A percentile compares a stretch with the other conserved stretches of the same genome.
These are phyloP conservation scores for Troglohyphantes excavatus DNA, from an alignment of 2,888 invertebrate species.

Conservation along the genomic window DNA sequence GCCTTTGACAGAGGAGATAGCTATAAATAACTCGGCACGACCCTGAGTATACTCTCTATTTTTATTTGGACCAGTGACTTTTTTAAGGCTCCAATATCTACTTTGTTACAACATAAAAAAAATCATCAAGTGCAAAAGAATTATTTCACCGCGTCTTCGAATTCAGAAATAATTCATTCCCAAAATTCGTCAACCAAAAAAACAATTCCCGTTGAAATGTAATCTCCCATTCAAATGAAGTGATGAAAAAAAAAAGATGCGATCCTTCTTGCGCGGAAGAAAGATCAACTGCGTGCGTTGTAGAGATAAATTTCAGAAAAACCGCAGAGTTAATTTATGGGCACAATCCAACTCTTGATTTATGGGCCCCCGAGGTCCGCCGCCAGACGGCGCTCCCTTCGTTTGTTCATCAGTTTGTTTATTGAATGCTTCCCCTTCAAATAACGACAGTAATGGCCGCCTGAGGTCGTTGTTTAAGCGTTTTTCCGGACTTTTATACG, in stretches of 20 bases:
- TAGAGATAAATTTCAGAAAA: conserved; percentile 75
- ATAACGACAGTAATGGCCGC: conserved; percentile 75
- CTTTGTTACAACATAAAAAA: too few species aligned
- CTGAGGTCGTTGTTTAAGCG: conserved; percentile 65
- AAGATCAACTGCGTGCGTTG: conserved; percentile 23
- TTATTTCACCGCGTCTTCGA: too few species aligned
- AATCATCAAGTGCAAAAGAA: too few species aligned
- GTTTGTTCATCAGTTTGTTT: conserved; percentile 74
- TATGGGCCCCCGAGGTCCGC: conserved; percentile 55
- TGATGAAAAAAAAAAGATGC: neutral
- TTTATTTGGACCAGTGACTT: too few species aligned
- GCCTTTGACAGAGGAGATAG: too few species aligned
- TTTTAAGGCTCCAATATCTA: too few species aligned
- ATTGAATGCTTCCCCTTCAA: conserved; percentile 73
- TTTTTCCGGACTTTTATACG: conserved; percentile 75
- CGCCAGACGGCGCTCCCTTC: conserved; percentile 65
- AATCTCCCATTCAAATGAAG: conserved; percentile 39
- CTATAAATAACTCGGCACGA: too few species aligned
- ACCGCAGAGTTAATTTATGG: conserved; percentile 74
- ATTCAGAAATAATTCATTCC: too few species aligned
- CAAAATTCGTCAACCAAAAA: neutral
- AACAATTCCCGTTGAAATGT: conserved; percentile 30
- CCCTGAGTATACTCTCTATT: too few species aligned
- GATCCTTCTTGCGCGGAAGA: neutral
- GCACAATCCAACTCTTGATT: conserved; percentile 71